Percentiles rank a stretch among this genome's conserved stretches.
Conservation (phyloP, 1,140 invertebrate species). For the Episyrphus balteatus region DNA sequence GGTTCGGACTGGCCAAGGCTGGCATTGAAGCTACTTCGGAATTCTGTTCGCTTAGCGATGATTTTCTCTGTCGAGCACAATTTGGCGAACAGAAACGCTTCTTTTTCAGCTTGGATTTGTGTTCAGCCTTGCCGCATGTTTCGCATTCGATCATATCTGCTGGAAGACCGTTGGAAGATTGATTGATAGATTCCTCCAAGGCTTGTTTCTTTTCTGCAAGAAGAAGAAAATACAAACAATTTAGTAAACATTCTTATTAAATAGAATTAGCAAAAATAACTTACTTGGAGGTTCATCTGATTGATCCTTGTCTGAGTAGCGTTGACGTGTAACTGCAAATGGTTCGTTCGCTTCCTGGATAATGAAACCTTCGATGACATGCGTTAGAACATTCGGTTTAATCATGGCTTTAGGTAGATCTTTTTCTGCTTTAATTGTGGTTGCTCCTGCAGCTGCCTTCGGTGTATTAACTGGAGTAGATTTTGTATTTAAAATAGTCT, state of each 20-base stretch:
- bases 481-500: neutral
- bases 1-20: neutral
- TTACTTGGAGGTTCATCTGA: slow-evolving; percentile 56
- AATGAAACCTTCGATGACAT: slow-evolving; percentile 93
- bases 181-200: slow-evolving; percentile 21
- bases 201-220: slow-evolving; percentile 36
- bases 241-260: neutral
- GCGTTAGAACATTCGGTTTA: slow-evolving; percentile 90
- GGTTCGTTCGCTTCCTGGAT: slow-evolving; percentile 89
- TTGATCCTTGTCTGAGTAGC: slow-evolving; percentile 40
- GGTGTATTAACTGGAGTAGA: slow-evolving; percentile 5
- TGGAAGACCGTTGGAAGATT: slow-evolving; percentile 5
- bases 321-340: slow-evolving; percentile 66
- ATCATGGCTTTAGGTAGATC: slow-evolving; percentile 84
- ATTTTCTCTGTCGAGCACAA: slow-evolving; percentile 24
- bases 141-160: slow-evolving; percentile 59
- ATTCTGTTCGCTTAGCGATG: neutral
- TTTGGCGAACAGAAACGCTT: slow-evolving; percentile 63
- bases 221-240: neutral
- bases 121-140: slow-evolving; percentile 62
- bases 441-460: slow-evolving; percentile 8
- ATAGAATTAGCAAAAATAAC: slow-evolving; percentile 5
- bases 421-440: slow-evolving; percentile 43
- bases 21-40: neutral
- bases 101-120: slow-evolving; percentile 58